Conservation (phyloP, 2,888 invertebrate genomes). For the Drosophila niveifrons region DNA sequence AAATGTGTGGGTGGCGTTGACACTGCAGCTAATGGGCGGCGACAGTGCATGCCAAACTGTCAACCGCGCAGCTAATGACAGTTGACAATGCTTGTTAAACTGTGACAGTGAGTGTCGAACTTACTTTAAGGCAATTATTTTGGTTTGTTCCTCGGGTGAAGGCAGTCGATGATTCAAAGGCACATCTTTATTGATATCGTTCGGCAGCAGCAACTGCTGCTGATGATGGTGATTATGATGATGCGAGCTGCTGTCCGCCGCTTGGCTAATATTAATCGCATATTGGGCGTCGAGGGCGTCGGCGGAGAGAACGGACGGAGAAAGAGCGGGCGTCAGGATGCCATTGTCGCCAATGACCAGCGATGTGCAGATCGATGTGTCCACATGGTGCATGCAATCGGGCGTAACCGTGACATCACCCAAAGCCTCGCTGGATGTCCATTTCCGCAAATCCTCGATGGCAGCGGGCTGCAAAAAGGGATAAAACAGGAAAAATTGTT, state of each 20-base stretch:
- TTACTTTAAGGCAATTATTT: conserved; percentile 93
- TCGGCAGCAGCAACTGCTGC: conserved; percentile 78
- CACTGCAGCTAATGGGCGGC: conserved; percentile 5
- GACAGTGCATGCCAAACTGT: conserved; percentile 14
- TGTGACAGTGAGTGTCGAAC: conserved; percentile 55
- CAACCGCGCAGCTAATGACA: neutral
- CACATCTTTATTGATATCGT: conserved; percentile 85
- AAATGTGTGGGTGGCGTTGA: conserved; percentile 9
- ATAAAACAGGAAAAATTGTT: conserved; percentile 3
- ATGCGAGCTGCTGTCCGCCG: conserved; percentile 75
- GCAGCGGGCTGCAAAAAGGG: conserved; percentile 89
- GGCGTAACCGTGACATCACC: conserved; percentile 93
- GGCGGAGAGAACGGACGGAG: conserved; percentile 85
- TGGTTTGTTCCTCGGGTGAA: conserved; percentile 94
- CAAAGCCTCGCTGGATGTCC: conserved; percentile 90
- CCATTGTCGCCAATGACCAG: conserved; percentile 84
- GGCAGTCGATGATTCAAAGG: conserved; percentile 94
- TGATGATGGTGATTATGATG: conserved; percentile 56
- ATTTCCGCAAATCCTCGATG: conserved; percentile 92
- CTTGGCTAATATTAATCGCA: conserved; percentile 82
- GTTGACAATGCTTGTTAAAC: conserved; percentile 18
- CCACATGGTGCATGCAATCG: conserved; percentile 90
- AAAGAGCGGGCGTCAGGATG: conserved; percentile 83
- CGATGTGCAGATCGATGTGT: conserved; percentile 86
- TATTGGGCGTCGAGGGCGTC: conserved; percentile 84